Evolutionary conservation across 2,797 vertebrate genomes (phyloP).

Genomic region (Falco concolor): DNA sequence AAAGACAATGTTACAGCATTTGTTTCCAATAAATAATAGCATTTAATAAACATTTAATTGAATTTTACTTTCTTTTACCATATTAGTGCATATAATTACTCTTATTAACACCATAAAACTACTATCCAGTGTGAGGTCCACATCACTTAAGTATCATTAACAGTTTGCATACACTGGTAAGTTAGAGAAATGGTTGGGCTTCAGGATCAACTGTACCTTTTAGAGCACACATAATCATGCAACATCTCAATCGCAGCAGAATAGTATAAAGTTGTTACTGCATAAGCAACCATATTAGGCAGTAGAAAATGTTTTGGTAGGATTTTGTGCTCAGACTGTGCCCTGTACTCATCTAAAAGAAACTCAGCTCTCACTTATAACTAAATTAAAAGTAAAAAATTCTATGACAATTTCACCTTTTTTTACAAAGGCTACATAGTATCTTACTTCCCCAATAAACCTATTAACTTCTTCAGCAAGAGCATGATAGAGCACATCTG

Average conservation of each 20-base stretch:
- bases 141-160: conserved; percentile 63
- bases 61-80: conserved; percentile 64
- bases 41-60: conserved; percentile 76
- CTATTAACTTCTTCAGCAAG: background rate
- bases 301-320: background rate
- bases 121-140: conserved; percentile 68
- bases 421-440: background rate
- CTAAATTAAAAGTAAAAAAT: background rate
- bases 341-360: background rate
- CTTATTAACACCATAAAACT: conserved; percentile 70
- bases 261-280: background rate
- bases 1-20: conserved; percentile 66
- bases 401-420: background rate
- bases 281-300: background rate
- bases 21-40: conserved; percentile 65
- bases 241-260: background rate
- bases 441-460: background rate
- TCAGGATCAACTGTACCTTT: background rate
- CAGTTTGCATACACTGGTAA: conserved; percentile 65
- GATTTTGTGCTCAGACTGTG: background rate
- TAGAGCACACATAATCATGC: background rate
- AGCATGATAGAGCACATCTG: background rate
- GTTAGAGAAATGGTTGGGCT: conserved; percentile 31
- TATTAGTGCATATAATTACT: conserved; percentile 74
- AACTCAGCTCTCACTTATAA: background rate